Evolutionary conservation across 1,140 invertebrate genomes (phyloP), one percentile per base, ranked within the genome.

Genomic region (Eumeta japonica): DNA sequence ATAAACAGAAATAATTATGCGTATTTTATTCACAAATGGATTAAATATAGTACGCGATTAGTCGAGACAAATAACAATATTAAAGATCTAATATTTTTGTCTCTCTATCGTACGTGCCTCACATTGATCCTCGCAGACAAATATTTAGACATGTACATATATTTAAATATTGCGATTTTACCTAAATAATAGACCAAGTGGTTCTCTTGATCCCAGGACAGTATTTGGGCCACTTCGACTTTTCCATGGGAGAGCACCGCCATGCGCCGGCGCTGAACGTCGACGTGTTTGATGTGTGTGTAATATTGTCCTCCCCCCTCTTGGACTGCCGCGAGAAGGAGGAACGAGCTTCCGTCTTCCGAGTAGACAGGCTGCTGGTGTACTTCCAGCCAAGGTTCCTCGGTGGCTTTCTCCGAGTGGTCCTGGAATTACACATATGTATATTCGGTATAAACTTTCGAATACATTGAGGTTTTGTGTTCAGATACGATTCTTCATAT

Each of bases 231-330:
- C 40, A 95, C 92, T 72, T 95, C 92, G 61, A 89, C 91, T 43
- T 83, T 82, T 3, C 91, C 92, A 56, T 91, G 87, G 14, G 90
- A 94, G 10, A 96, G 78, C 3, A 92, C 89, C 2, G 88, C 85
- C 58, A 89, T 90, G 50, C 86, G 81, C 59, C 89, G 85, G 55
- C 90, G 84, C n/a, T 83, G 81, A 20, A 89, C 81, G 24, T 88
- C 89, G 14, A 91, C 80, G 58, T 92, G 88, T 51, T 91, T 92
- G 55, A 95, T 90, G 73, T 95, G 91, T 16, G 88, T 90, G 70
- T 87, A 94, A 56, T 87, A 85, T 52, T 92, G 89, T 28, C 82
- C 80, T 3, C 81, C 83, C 7, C 85, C 89, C 56, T 94, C 89
- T 52, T 89, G 86, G 14, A 92, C 84, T 12, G 88, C 83, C 1